A percentile compares a stretch with the other conserved stretches of the same genome.
These are phyloP conservation scores for Eira barbara DNA, from an alignment of 2,113 vertebrate species.

Conservation along the genomic window DNA sequence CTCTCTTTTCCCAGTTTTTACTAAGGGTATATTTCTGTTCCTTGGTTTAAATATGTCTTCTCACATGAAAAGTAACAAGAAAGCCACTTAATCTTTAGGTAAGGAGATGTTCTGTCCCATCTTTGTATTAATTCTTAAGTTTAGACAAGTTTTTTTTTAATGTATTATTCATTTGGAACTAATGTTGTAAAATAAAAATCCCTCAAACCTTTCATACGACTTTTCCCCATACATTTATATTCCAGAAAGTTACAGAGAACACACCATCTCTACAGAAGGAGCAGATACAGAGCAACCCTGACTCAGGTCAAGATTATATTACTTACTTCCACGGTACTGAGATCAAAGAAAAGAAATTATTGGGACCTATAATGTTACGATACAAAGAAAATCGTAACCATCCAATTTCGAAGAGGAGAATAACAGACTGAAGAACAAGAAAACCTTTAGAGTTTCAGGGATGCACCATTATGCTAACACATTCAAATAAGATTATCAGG, in stretches of 20 bases:
- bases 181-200: background rate
- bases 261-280: background rate
- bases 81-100: background rate
- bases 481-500: constrained; percentile 74
- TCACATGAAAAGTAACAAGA: background rate
- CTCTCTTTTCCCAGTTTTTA: background rate
- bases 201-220: background rate
- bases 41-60: background rate
- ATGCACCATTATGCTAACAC: background rate
- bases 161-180: background rate
- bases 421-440: constrained; percentile 37
- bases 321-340: background rate
- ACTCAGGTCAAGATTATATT: background rate
- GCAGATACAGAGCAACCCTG: background rate
- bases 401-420: constrained; percentile 60
- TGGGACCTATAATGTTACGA: background rate
- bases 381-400: constrained; percentile 3
- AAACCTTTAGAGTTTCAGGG: background rate
- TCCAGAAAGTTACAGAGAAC: background rate
- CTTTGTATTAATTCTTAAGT: background rate
- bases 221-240: background rate
- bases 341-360: background rate
- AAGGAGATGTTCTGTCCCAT: background rate
- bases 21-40: background rate
- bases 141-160: background rate